Percentiles rank a stretch among this genome's conserved stretches.
Conservation (phyloP, 2,113 vertebrate genomes). For the Synodontis membranacea region DNA sequence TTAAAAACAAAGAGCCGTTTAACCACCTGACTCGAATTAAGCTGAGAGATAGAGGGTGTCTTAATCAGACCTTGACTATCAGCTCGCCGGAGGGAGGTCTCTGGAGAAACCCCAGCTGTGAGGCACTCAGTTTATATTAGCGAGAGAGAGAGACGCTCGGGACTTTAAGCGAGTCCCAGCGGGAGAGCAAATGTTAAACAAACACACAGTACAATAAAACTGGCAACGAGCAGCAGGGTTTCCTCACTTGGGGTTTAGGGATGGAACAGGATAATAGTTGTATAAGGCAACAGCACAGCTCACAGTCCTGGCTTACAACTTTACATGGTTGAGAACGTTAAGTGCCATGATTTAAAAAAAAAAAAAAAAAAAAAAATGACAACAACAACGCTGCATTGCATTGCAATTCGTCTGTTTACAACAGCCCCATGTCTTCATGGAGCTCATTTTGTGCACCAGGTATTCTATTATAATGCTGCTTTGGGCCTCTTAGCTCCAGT, state of each 20-base stretch:
- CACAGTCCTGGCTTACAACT: too few relatives aligned
- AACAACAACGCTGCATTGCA: neutral
- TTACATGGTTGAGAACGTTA: neutral
- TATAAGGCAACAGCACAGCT: neutral
- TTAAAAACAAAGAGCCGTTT: slow-evolving; percentile 30
- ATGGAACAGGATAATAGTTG: neutral
- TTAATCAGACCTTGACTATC: slow-evolving; percentile 20
- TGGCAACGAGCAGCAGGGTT: slow-evolving; percentile 50
- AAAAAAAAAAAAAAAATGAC: too few relatives aligned
- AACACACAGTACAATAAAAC: slow-evolving; percentile 53
- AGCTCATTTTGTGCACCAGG: neutral
- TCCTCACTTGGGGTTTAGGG: slow-evolving; percentile 71
- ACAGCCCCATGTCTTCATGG: neutral
- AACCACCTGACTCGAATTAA: slow-evolving; percentile 54
- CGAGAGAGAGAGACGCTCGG: slow-evolving; percentile 20
- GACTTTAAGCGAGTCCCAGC: slow-evolving; percentile 34
- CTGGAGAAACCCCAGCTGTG: slow-evolving; percentile 43
- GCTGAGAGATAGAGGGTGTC: neutral
- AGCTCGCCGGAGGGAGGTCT: neutral
- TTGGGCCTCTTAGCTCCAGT: neutral
- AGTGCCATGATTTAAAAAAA: neutral
- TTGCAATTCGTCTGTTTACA: neutral
- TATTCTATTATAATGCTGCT: neutral
- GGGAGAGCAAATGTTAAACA: slow-evolving; percentile 49
- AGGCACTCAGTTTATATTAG: slow-evolving; percentile 24